A percentile compares a stretch with the other conserved stretches of the same genome.
phyloP scores from a whole-genome alignment of 2,113 vertebrate genomes.

The Apus apus region DNA sequence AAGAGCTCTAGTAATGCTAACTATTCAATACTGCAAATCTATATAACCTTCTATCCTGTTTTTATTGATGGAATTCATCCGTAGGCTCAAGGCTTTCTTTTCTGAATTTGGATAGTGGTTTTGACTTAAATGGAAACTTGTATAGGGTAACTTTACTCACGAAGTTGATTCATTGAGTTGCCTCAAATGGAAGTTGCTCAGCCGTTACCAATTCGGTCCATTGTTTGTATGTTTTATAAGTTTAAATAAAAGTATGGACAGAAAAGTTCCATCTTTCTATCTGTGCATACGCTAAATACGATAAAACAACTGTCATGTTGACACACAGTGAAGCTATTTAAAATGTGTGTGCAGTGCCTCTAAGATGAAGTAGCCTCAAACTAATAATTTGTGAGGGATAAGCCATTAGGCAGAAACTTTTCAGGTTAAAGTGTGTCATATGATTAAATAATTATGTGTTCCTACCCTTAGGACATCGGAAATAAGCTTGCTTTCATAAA shows the following conservation, averaged over 20 bases:
- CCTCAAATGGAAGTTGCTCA: not conserved
- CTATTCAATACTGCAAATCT: not conserved
- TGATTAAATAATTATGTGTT: not conserved
- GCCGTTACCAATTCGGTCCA: not conserved
- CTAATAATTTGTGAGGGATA: not conserved
- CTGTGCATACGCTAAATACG: accelerated
- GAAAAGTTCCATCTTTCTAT: not conserved
- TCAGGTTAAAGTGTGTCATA: not conserved
- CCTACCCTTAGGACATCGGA: not conserved
- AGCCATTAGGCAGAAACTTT: not conserved
- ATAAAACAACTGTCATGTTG: not conserved
- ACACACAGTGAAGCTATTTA: not conserved
- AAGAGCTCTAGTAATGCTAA: not conserved
- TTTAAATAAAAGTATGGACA: not conserved
- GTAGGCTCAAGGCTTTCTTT: not conserved
- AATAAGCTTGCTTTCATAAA: not conserved
- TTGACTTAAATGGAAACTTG: not conserved
- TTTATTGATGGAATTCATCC: not conserved
- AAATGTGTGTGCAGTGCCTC: not conserved
- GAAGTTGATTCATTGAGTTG: not conserved
- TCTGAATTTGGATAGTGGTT: not conserved
- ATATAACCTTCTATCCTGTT: not conserved
- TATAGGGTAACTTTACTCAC: not conserved
- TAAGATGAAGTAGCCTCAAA: not conserved
- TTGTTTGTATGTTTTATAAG: not conserved